Conservation (phyloP, 1,140 invertebrate genomes). For the Temnothorax curvispinosus region DNA sequence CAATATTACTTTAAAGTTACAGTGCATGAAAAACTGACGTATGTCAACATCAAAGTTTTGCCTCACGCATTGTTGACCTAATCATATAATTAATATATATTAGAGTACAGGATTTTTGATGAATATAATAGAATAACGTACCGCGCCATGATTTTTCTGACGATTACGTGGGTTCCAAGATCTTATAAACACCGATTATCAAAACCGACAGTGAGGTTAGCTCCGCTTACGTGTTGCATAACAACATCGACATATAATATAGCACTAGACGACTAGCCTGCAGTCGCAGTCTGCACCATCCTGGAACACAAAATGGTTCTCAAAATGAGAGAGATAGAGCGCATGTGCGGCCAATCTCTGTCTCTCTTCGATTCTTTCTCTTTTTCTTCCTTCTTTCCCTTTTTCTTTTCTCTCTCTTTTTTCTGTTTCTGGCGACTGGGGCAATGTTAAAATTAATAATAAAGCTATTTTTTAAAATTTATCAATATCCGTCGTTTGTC, state of each 20-base stretch:
- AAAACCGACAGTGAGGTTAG: slow-evolving; percentile 22
- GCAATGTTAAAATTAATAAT: no score
- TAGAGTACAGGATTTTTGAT: background rate
- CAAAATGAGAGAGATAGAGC: no score
- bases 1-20: background rate
- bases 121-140: slow-evolving; percentile 11
- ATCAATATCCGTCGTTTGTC: no score
- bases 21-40: background rate
- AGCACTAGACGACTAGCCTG: no score
- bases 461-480: no score
- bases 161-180: background rate
- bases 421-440: no score
- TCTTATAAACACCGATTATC: background rate
- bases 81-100: background rate
- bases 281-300: no score
- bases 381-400: no score
- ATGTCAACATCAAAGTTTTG: background rate
- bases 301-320: no score
- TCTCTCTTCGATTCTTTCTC: no score
- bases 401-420: no score
- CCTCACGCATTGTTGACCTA: background rate
- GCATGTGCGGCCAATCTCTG: no score
- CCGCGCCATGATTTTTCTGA: slow-evolving; percentile 13
- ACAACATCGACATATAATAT: background rate
- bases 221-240: slow-evolving; percentile 22